Evolutionary conservation across 2,113 vertebrate genomes (phyloP).

Genomic region (Phalacrocorax brasilianus): DNA sequence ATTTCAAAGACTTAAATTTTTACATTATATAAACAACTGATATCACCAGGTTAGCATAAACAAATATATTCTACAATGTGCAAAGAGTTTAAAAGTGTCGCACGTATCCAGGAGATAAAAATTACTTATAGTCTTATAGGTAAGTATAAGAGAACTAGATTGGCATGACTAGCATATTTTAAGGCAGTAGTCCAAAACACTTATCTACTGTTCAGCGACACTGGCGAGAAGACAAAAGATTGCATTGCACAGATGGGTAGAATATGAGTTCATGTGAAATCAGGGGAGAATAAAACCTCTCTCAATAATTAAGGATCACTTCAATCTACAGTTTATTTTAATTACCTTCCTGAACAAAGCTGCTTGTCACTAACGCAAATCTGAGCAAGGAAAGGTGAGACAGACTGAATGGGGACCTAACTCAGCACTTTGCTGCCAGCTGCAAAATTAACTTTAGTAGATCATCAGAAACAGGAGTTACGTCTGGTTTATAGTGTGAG

Average conservation of each 20-base stretch:
- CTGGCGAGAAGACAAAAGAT: neutral
- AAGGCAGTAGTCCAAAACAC: neutral
- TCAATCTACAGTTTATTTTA: neutral
- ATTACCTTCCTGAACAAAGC: neutral
- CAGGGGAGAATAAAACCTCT: slow-evolving; percentile 19
- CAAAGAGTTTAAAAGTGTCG: neutral
- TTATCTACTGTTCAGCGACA: neutral
- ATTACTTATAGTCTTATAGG: neutral
- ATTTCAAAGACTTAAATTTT: neutral
- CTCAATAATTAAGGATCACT: slow-evolving; percentile 20
- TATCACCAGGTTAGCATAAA: neutral
- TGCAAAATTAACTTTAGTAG: neutral
- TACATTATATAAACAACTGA: neutral
- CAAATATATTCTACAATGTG: neutral
- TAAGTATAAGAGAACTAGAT: neutral
- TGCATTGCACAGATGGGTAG: neutral
- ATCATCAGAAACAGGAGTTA: neutral
- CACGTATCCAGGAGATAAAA: neutral
- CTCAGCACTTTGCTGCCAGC: neutral
- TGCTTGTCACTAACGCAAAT: neutral
- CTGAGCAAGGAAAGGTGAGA: neutral
- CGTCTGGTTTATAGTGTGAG: neutral
- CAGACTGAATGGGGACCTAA: neutral
- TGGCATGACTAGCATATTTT: neutral
- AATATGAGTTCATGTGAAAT: neutral